Conservation (phyloP, 2,888 invertebrate genomes). For the Apomyelois bistriatella region DNA sequence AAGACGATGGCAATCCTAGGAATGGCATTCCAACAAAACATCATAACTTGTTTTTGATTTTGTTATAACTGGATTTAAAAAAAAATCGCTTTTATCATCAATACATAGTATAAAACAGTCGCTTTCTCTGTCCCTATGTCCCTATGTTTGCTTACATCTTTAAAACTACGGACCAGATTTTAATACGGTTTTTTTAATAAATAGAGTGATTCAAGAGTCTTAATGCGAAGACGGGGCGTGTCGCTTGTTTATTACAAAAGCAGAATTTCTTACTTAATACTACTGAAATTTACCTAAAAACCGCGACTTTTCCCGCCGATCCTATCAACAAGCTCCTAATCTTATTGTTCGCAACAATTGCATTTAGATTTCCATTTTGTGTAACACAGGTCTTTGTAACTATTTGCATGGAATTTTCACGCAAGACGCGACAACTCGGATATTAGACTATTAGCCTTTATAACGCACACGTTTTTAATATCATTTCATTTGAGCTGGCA, state of each 20-base stretch:
- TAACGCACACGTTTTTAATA: not conserved
- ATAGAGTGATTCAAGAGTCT: too few species aligned
- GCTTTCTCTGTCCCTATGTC: too few species aligned
- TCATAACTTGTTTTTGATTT: too few species aligned
- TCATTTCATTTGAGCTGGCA: not conserved
- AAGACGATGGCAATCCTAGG: too few species aligned
- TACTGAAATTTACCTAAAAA: not conserved
- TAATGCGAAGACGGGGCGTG: too few species aligned
- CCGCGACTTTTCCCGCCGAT: not conserved
- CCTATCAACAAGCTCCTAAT: not conserved
- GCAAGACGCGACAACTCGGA: conserved; percentile 24
- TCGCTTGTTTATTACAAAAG: not conserved
- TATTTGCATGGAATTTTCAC: conserved; percentile 47
- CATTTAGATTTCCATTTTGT: conserved; percentile 52
- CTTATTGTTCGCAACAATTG: conserved; percentile 34
- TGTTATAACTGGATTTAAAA: too few species aligned
- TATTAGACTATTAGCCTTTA: conserved; percentile 16
- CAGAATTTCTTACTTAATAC: not conserved
- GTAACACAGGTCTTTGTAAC: conserved; percentile 36
- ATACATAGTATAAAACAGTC: too few species aligned
- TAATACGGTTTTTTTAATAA: too few species aligned
- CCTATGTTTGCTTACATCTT: too few species aligned
- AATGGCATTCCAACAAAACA: too few species aligned
- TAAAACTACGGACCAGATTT: too few species aligned
- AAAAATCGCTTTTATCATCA: too few species aligned